Percentiles rank a stretch among this genome's conserved stretches.
Conservation (phyloP, 2,888 invertebrate genomes). For the Darwinula stevensoni region DNA sequence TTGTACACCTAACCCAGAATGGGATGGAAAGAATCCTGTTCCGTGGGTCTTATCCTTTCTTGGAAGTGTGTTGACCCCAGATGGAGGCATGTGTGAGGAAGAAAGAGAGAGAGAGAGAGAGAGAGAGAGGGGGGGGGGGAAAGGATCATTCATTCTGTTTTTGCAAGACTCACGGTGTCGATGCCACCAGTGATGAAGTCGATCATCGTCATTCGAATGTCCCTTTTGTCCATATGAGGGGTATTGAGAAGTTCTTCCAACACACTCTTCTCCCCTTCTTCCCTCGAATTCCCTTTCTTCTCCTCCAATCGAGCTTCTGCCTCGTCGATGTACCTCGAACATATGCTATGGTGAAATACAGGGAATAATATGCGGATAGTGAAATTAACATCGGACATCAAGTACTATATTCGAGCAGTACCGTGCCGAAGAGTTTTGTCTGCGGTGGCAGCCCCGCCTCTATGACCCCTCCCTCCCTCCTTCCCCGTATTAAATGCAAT, state of each 20-base stretch:
- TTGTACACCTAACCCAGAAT: no score
- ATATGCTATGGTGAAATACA: conserved; percentile 7
- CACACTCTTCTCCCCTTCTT: conserved; percentile 8
- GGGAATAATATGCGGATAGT: no score
- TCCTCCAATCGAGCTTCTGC: conserved; percentile 6
- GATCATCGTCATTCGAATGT: conserved; percentile 10
- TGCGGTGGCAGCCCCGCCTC: no score
- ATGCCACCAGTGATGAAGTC: conserved; percentile 13
- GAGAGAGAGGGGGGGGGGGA: no score
- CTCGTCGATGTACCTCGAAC: conserved; percentile 9
- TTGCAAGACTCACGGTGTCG: conserved; percentile 11
- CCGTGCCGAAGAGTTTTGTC: no score
- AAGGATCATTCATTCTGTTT: background rate
- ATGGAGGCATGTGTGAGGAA: background rate
- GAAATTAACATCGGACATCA: no score
- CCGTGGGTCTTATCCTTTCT: no score
- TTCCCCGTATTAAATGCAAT: no score
- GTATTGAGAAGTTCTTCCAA: conserved; percentile 9
- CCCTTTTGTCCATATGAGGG: conserved; percentile 9
- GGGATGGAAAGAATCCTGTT: no score
- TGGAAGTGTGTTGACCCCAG: background rate
- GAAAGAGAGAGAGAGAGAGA: no score
- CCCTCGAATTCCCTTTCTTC: conserved; percentile 5
- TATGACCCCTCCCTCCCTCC: no score
- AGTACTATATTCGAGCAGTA: no score